phyloP scores from a whole-genome alignment of 2,797 vertebrate genomes.

The Cryptoblepharus egeriae region DNA sequence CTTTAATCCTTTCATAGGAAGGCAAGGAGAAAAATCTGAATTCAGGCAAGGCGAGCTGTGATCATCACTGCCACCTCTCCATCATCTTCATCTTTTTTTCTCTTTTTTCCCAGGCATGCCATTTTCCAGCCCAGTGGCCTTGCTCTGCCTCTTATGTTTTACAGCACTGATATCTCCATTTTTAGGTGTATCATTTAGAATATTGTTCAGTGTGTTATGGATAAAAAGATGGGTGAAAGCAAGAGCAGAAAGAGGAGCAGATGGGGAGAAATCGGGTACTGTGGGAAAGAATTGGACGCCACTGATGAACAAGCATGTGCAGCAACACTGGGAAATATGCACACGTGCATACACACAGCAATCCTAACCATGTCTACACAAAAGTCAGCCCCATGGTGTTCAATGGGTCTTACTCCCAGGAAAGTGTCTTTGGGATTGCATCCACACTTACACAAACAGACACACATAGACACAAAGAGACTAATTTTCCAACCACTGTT shows the following conservation, averaged over 20 bases:
- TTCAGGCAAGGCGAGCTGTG: neutral
- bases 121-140: slow-evolving; percentile 70
- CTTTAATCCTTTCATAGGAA: neutral
- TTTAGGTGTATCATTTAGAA: slow-evolving; percentile 21
- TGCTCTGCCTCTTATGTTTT: slow-evolving; percentile 63
- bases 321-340: too few species aligned
- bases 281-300: neutral
- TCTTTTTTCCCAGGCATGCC: slow-evolving; percentile 20
- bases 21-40: neutral
- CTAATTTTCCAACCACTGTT: neutral
- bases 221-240: slow-evolving; percentile 54
- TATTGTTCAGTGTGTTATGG: slow-evolving; percentile 37
- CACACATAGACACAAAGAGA: neutral
- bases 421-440: too few species aligned
- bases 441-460: too few species aligned
- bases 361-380: too few species aligned
- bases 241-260: slow-evolving; percentile 47
- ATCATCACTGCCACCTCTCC: slow-evolving; percentile 30
- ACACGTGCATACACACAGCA: neutral
- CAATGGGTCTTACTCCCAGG: too few species aligned
- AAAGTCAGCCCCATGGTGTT: too few species aligned
- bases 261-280: neutral
- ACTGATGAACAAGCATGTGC: too few species aligned
- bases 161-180: slow-evolving; percentile 66
- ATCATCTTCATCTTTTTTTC: slow-evolving; percentile 49